A percentile compares a stretch with the other conserved stretches of the same genome.
phyloP scores from a whole-genome alignment of 2,888 invertebrate species.

The Auanema freiburgensis region DNA sequence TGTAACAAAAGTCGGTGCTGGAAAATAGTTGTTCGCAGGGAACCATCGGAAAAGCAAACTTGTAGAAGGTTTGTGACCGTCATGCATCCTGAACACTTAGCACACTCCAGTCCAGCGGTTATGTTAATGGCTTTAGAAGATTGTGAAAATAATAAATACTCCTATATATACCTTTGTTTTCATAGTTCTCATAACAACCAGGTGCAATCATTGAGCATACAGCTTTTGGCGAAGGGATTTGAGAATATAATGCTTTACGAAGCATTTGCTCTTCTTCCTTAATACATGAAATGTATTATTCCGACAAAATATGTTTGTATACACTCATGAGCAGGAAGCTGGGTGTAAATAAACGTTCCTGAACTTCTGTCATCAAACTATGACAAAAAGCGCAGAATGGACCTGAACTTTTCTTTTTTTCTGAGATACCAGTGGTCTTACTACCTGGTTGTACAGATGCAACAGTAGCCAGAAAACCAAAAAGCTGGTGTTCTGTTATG shows the following conservation, averaged over 20 bases:
- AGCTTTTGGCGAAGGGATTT: conserved; percentile 32
- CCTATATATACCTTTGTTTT: conserved; percentile 20
- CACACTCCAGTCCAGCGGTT: conserved; percentile 31
- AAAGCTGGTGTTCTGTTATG: conserved; percentile 40
- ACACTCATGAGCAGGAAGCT: conserved; percentile 12
- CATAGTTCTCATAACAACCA: conserved; percentile 39
- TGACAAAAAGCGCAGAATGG: conserved; percentile 45
- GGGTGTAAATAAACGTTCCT: conserved; percentile 22
- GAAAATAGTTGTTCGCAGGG: background rate
- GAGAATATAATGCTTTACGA: conserved; percentile 24
- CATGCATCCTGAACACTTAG: conserved; percentile 44
- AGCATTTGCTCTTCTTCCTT: conserved; percentile 34
- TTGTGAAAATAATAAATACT: background rate
- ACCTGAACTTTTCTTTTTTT: conserved; percentile 14
- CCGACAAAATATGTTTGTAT: background rate
- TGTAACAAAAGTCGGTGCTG: conserved; percentile 33
- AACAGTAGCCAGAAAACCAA: conserved; percentile 35
- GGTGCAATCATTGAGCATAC: conserved; percentile 40
- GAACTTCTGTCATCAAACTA: conserved; percentile 29
- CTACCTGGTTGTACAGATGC: conserved; percentile 29
- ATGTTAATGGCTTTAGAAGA: conserved; percentile 33
- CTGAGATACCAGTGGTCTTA: too few relatives aligned
- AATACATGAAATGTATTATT: too few relatives aligned
- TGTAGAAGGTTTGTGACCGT: conserved; percentile 37
- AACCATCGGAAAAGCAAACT: conserved; percentile 1